Base-by-base conservation (phyloP, 2,888 invertebrate species). In the Conistra vaccinii region DNA sequence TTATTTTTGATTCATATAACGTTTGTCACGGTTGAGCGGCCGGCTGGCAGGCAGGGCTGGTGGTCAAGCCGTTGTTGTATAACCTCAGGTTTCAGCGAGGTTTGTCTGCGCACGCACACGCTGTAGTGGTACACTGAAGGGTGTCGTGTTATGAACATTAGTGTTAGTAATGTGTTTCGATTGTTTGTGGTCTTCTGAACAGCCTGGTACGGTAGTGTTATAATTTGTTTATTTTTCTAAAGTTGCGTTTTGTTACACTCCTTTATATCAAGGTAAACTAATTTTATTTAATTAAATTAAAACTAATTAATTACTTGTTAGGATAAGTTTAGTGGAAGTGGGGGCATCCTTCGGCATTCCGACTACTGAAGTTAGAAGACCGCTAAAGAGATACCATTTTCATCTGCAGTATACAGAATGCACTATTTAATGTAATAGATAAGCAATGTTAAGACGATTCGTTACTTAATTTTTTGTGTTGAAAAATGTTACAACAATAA, bases 141-240 rank as follows among this genome's bases (percentile, higher is more conserved):
- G 81, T 85, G 83, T 80, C 83, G 81, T 86, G 74, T 81, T 85
- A 85, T 81, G 78, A 78, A 80, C 58, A 67, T 80, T 81, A 80
- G 29, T 67, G 60, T 79, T 77, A 77, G 85, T 85, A 71, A 89
- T 89, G 89, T 89, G 89, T 87, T 89, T 89, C 68, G 89, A 88
- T 83, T 89, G 89, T 80, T 79, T 89, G 79, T 85, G 85, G 86
- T 84, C 71, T 66, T 60, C 74, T 69, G 80, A 87, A 69, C 74
- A 76, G 32, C 62, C 81, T 51, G 88, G 81, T 85, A 85, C 48
- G 78, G 73, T 45, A 62, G 53, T 4, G 23, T 58, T 73, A 10
- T 14, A 3, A 60, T 53, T 55, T 61, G 23, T 35, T 35, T 73
- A 17, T 67, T 42, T 55, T 76, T 69, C n/a, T 29, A n/a, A 71